A percentile compares a stretch with the other conserved stretches of the same genome.
phyloP scores from a whole-genome alignment of 2,113 vertebrate genomes.

The Bufo gargarizans region DNA sequence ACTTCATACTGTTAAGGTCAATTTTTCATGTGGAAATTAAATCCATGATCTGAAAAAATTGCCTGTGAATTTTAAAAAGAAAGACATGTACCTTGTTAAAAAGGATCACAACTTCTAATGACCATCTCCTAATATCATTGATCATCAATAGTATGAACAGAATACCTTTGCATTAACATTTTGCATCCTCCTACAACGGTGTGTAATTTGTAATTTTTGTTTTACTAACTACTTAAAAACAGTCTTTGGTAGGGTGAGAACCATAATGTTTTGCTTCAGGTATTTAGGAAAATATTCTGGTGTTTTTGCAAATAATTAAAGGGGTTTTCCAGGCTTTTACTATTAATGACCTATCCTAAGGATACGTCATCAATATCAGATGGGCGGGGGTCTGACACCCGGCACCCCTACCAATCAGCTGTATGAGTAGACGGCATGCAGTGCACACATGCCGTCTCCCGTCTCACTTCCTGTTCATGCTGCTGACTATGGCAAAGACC shows the following conservation, averaged over 20 bases:
- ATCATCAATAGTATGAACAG: conserved; percentile 76
- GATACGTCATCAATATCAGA: too few species aligned
- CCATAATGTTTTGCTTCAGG: neutral
- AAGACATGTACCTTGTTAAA: conserved; percentile 64
- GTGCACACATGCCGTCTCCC: too few species aligned
- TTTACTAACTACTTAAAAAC: conserved; percentile 76
- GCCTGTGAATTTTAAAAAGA: conserved; percentile 72
- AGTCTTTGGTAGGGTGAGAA: conserved; percentile 77
- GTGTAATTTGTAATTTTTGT: conserved; percentile 68
- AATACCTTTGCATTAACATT: conserved; percentile 71
- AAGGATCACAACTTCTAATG: conserved; percentile 77
- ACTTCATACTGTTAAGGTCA: conserved; percentile 76
- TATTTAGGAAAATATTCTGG: neutral
- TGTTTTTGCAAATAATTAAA: neutral
- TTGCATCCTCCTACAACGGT: conserved; percentile 74
- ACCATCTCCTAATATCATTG: conserved; percentile 75
- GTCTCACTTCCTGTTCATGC: too few species aligned
- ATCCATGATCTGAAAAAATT: conserved; percentile 73
- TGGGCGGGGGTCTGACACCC: too few species aligned
- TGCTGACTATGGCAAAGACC: too few species aligned
- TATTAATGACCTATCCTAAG: too few species aligned
- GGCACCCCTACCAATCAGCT: too few species aligned
- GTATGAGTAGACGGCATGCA: too few species aligned
- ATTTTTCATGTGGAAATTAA: conserved; percentile 78
- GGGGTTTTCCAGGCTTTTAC: too few species aligned